These are phyloP conservation scores for Lycaena phlaeas DNA, from an alignment of 2,888 invertebrate species.

Conservation along the genomic window DNA sequence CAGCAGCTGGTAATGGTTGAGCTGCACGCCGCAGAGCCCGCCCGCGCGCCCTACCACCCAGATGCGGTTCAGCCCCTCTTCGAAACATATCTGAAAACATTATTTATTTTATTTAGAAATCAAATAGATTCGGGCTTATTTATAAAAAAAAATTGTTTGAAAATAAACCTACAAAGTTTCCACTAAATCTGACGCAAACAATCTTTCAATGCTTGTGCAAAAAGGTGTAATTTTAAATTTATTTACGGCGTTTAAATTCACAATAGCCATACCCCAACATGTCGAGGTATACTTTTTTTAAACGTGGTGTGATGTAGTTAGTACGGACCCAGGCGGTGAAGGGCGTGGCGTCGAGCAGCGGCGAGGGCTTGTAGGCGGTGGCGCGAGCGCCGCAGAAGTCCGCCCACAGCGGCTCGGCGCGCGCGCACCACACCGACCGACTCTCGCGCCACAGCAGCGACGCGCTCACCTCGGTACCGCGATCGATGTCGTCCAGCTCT, in stretches of 20 bases:
- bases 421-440: slow-evolving; percentile 91
- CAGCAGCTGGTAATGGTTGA: slow-evolving; percentile 94
- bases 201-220: no score
- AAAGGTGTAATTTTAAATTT: no score
- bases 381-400: slow-evolving; percentile 91
- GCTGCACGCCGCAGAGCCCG: slow-evolving; percentile 88
- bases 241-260: no score
- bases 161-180: no score
- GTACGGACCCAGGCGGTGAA: slow-evolving; percentile 83
- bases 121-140: no score
- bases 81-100: slow-evolving; percentile 43
- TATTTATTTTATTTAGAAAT: no score
- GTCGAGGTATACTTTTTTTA: no score
- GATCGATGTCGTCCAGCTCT: slow-evolving; percentile 71
- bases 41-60: slow-evolving; percentile 87
- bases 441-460: slow-evolving; percentile 85
- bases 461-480: slow-evolving; percentile 52
- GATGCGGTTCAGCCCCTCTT: slow-evolving; percentile 75
- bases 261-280: no score
- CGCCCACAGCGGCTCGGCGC: slow-evolving; percentile 92
- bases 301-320: no score
- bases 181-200: no score
- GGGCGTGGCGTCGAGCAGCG: slow-evolving; percentile 89
- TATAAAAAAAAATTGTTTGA: no score
- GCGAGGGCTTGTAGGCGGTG: slow-evolving; percentile 81